A percentile compares a stretch with the other conserved stretches of the same genome.
Evolutionary conservation across 2,797 vertebrate species (phyloP).

Genomic region (Remorina albescens): DNA sequence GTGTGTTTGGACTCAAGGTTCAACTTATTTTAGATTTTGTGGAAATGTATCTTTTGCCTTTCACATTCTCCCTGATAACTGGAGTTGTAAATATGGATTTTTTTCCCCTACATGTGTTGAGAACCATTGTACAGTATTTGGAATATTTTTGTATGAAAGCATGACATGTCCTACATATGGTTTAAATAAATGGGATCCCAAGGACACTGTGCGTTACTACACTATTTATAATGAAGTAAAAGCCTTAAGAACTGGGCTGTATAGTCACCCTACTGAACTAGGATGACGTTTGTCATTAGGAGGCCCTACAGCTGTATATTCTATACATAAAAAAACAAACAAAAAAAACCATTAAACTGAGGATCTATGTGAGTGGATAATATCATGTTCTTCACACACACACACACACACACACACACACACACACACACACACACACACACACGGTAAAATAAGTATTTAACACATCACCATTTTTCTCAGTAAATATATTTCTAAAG

Average conservation of each 20-base stretch:
- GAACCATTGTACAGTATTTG: conserved; percentile 76
- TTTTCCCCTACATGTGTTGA: conserved; percentile 72
- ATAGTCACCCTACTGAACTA: neutral
- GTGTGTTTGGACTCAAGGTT: conserved; percentile 29
- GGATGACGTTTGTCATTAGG: neutral
- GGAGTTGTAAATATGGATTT: conserved; percentile 62
- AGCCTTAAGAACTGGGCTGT: neutral
- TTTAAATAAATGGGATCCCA: conserved; percentile 59
- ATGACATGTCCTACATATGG: conserved; percentile 47
- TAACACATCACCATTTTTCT: too few relatives aligned
- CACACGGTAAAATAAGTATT: too few relatives aligned
- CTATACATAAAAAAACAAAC: neutral
- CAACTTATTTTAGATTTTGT: conserved; percentile 23
- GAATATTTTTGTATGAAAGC: conserved; percentile 75
- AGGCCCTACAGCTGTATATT: neutral
- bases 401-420: too few relatives aligned
- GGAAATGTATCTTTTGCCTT: conserved; percentile 5
- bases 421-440: too few relatives aligned
- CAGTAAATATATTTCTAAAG: too few relatives aligned
- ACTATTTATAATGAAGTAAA: conserved; percentile 9
- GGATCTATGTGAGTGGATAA: too few relatives aligned
- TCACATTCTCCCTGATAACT: conserved; percentile 45
- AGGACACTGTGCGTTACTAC: conserved; percentile 24
- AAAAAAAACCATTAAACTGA: too few relatives aligned
- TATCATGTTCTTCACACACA: too few relatives aligned